Evolutionary conservation across 2,797 vertebrate species (phyloP), one percentile per base, ranked within the genome.

Genomic region (Chaetodon trifasciatus): DNA sequence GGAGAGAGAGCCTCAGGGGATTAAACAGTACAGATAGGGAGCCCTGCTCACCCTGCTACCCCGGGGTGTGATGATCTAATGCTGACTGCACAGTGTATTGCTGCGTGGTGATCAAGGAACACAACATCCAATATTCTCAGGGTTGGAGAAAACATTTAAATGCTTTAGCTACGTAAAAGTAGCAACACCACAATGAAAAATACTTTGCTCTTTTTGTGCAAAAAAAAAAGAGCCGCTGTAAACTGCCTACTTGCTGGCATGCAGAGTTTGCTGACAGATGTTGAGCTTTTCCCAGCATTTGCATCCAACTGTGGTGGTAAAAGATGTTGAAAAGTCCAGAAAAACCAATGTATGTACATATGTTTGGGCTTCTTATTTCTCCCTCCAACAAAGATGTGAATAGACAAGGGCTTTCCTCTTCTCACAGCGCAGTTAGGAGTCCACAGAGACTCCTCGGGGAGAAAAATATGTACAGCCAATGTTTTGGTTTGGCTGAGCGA

Each of bases 341-440:
- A 78, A 35, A 72, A 39, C 6, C 0, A 9, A 32, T 63, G 55
- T 5, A 60, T 3, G 3, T 63, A n/a, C 39, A 37, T 40, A 64
- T 73, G 55, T 70, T 81, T 73, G 60, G 52, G 21, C 62, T 89
- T 89, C 78, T 73, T 87, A 78, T 79, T 79, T 83, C 71, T 69
- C 9, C 47, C 44, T 69, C 32, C 28, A 49, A 67, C 50, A 70
- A 80, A 72, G 44, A 84, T 61, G 74, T 70, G 61, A 68, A 66
- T 6, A 73, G 76, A 70, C 35, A 42, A 50, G 61, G 61, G 55
- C 32, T 82, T 86, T 78, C 56, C 65, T 72, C 73, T 55, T 76
- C 65, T 63, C 58, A 73, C 49, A 65, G 60, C 78, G 61, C 47
- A 61, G 66, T 74, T 39, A 35, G 65, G 47, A 55, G 52, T 74